Evolutionary conservation across 2,888 invertebrate genomes (phyloP), one percentile per base, ranked within the genome.

Genomic region (Troglohyphantes excavatus): DNA sequence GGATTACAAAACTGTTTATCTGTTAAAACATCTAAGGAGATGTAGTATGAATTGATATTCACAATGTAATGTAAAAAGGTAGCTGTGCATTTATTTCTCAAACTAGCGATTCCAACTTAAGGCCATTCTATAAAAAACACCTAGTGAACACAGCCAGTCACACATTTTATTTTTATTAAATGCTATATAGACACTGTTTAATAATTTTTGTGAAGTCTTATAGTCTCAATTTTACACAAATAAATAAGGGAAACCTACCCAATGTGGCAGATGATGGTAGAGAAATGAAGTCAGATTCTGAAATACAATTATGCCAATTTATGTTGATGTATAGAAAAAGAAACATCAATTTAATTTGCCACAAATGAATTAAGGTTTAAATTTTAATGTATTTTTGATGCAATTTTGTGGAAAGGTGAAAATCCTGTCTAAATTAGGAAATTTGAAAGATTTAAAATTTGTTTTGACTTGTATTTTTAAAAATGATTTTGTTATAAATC

Each of bases 241-340:
- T 1, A 53, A 9, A 13, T 53, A 21, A 75, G n/a, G 59, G 17
- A 46, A 27, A 75, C 53, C 27, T 65, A 84, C 84, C 84, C 9
- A 46, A 39, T 9, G 67, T 27, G n/a, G 46, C 19, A 65, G 63
- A 46, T 27, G 46, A 19, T 21, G 68, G 59, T 6, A 84, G 13
- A n/a, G 84, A 75, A 39, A 75, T 39, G 26, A 53, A 84, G 19
- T 84, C 84, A 67, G 75, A 46, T 33, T 84, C 84, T 84, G 19
- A 63, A 73, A 53, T 9, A 39, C 61, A 43, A 67, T 59, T 27
- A 27, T 13, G 11, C 26, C 65, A 0, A 65, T 65, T 65, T 23
- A 27, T 9, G 65, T 27, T 11, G n/a, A 5, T 53, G 13, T 13
- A 39, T 53, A 53, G 13, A 53, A 13, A 53, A 53, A 65, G 21